Evolutionary conservation across 2,113 vertebrate genomes (phyloP), one percentile per base, ranked within the genome.

Genomic region (Sclerurus mexicanus): DNA sequence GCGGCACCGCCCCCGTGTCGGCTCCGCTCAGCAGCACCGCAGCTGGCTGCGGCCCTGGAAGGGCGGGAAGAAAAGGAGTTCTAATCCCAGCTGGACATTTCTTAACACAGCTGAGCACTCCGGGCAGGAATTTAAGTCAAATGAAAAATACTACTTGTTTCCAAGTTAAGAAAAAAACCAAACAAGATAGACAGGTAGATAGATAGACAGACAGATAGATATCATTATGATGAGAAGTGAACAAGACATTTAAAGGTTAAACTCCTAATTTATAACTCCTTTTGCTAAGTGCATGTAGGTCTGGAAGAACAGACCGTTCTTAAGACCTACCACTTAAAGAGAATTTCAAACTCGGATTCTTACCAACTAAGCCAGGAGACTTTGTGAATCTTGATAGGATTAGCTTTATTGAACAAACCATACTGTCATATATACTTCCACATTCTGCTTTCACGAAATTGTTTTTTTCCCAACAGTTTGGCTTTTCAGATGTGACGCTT

Each of bases 271-370:
- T 79, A 2, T 9, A 88, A 14, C 5, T 46, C 10, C 4, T 75
- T 67, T 67, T 16, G 3, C 15, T 71, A 28, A 71, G 42, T 8
- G 7, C 7, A 2, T 5, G 1, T 64, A 25, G 4, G 2, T 40
- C 7, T 85, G 25, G 24, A 92, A 44, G 56, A 50, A 42, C 14
- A 0, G 0, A 18, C 20, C 6, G 0, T 12, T 74, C 6, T 31
- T 35, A 50, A 63, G 12, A n/a, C 2, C 3, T 25, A 0, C 6
- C 7, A 18, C 30, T n/a, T 60, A 13, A 52, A 59, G 5, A 30
- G 14, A 9, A 37, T 55, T 60, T 76, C 49, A 47, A 23, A n/a
- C 6, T 66, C 13, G 15, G 35, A 12, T 59, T 76, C 9, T 10
- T 53, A 11, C 64, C 28, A 31, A 23, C 10, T 4, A 64, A 74